Base-by-base conservation (phyloP, 1,140 invertebrate species). In the Bombus sibiricus region DNA sequence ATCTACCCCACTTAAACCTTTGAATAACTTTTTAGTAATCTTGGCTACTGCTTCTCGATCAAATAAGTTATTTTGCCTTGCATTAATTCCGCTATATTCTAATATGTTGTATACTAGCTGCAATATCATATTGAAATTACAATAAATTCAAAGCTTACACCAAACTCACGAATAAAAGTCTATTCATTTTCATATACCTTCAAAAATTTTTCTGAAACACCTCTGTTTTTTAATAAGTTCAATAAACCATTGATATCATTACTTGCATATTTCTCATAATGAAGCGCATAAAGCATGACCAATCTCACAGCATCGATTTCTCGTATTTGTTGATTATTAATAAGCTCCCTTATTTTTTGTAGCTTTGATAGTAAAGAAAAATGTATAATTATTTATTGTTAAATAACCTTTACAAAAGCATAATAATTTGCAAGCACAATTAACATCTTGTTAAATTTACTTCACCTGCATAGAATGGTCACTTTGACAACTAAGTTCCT, bases 401-500 rank as follows among this genome's bases (percentile, higher is more conserved):
- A 25, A 53, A 13, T 68, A 13, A 68, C 2, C 3, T 3, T 13
- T 53, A 53, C 1, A 68, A 74, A 32, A 10, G 0, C 28, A 57
- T 76, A 39, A 13, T 75, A 6, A 13, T n/a, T 53, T 28, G 10
- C 13, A 62, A 71, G 22, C 3, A n/a, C 1, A 68, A 2, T 41
- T n/a, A 18, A n/a, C 13, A 83, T 64, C 9, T 39, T 22, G 12
- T 57, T 53, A 72, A 32, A 13, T 86, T 74, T 72, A 82, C 57
- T 74, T 47, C 76, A 99, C 94, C 91, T 99, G 98, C 72, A 97
- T 96, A 2, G 97, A 97, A 95, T 99, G 99, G 93, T 99, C 99
- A 83, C 97, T 97, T 94, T 99, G 98, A 93, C 98, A 99, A 59
- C 98, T 97, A 10, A 99, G 96, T 95, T 99, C 98, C 95, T 99